Evolutionary conservation across 1,140 invertebrate species (phyloP), one percentile per base, ranked within the genome.

Genomic region (Polyergus mexicanus): DNA sequence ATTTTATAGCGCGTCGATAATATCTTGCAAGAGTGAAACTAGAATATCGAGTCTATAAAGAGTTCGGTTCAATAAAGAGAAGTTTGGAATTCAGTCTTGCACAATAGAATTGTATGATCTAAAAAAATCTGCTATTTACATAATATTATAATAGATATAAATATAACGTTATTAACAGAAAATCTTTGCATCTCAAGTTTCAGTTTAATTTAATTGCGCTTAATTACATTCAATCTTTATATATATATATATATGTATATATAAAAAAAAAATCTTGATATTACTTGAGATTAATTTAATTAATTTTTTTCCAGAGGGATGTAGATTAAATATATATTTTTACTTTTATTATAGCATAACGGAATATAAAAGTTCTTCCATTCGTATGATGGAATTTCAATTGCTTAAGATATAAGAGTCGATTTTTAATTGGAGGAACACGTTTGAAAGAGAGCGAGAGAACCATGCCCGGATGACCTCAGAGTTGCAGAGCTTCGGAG

Each of bases 401-500:
- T 13, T 7, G 54, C 35, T 60, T 58, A 51, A 51, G n/a, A 6
- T 54, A 25, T 54, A 35, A 41, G 28, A 72, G 35, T 25, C 22
- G 32, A 10, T 25, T 75, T 75, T 75, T 75, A 75, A 75, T 75
- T 68, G 47, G 10, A 16, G 63, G 77, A 80, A 41, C 56, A 51
- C 41, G 47, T 51, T 56, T 51, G 47, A 56, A 60, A 68, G 56
- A 58, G 75, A 68, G 22, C 62, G 35, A 77, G 35, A 77, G 63
- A 63, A 84, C 56, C 71, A 51, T 69, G 78, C 72, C 65, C 84
- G 88, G 77, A 72, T 86, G 84, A 89, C 84, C 87, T 63, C 74
- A 62, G 51, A 56, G 81, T 86, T 63, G 75, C 62, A 66, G 83
- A 85, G 88, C 86, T 86, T 44, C 75, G 66, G 75, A 28, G 80